phyloP scores from a whole-genome alignment of 1,140 invertebrate species.

The Neelides sp. region DNA sequence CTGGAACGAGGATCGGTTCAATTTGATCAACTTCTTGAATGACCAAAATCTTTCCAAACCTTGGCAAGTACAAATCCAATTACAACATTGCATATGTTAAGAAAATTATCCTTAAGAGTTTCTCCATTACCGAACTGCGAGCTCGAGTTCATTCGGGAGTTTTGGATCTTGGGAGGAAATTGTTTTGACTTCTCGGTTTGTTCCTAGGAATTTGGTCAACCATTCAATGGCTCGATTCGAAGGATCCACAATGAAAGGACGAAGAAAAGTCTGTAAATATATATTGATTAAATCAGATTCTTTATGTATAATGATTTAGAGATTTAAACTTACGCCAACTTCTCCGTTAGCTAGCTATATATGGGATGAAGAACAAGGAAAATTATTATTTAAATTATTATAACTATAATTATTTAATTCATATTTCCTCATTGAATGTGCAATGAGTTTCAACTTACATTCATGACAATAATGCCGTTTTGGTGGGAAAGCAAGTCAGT shows the following conservation, averaged over 20 bases:
- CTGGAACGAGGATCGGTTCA: slow-evolving; percentile 51
- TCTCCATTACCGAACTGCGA: slow-evolving; percentile 52
- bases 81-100: background rate
- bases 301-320: background rate
- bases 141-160: slow-evolving; percentile 69
- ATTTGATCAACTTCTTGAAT: slow-evolving; percentile 63
- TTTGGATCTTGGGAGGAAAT: slow-evolving; percentile 64
- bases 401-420: background rate
- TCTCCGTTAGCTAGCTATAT: background rate
- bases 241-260: slow-evolving; percentile 76
- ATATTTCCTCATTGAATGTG: background rate
- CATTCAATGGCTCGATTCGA: slow-evolving; percentile 69
- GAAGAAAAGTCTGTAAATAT: slow-evolving; percentile 40
- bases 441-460: slow-evolving; percentile 41
- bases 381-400: background rate
- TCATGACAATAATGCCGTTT: slow-evolving; percentile 65
- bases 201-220: slow-evolving; percentile 57
- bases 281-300: background rate
- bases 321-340: background rate
- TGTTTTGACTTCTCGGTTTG: slow-evolving; percentile 49
- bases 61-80: slow-evolving; percentile 33
- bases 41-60: slow-evolving; percentile 86
- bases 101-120: background rate
- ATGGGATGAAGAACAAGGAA: background rate
- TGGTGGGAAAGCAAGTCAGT: slow-evolving; percentile 64